phyloP scores from a whole-genome alignment of 2,888 invertebrate species.

The Tachina fera region DNA sequence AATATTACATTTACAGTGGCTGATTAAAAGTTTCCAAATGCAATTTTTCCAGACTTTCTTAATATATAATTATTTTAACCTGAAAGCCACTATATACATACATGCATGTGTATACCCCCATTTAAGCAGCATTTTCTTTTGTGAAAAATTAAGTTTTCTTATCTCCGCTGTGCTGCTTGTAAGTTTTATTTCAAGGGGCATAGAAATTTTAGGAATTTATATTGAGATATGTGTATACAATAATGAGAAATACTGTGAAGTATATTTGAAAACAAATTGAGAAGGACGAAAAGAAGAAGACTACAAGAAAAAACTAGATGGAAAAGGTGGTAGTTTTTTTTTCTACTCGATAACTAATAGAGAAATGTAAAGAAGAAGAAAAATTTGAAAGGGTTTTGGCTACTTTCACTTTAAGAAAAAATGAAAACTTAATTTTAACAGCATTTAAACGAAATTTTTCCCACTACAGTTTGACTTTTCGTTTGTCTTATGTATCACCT shows the following conservation, averaged over 20 bases:
- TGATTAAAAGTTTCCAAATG: no score
- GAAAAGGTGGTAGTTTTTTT: slow-evolving; percentile 56
- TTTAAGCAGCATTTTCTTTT: neutral
- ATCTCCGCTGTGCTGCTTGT: neutral
- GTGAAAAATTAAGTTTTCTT: neutral
- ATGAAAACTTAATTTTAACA: slow-evolving; percentile 16
- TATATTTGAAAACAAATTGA: slow-evolving; percentile 67
- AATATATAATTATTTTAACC: neutral
- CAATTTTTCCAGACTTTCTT: no score
- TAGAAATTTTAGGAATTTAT: slow-evolving; percentile 40
- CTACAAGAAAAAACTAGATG: neutral
- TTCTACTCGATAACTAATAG: slow-evolving; percentile 18
- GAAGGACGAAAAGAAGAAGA: slow-evolving; percentile 53
- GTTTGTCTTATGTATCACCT: slow-evolving; percentile 30
- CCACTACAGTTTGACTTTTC: neutral
- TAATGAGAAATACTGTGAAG: slow-evolving; percentile 48
- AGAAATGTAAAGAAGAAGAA: slow-evolving; percentile 20
- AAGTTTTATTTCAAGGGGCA: neutral
- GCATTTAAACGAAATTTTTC: neutral
- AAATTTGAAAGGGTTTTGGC: slow-evolving; percentile 28
- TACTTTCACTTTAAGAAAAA: slow-evolving; percentile 11
- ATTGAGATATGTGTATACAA: slow-evolving; percentile 48
- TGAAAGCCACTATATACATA: neutral
- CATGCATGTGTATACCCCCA: neutral
- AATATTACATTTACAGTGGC: no score